phyloP scores from a whole-genome alignment of 2,888 invertebrate species.

The Calameuta idolon region DNA sequence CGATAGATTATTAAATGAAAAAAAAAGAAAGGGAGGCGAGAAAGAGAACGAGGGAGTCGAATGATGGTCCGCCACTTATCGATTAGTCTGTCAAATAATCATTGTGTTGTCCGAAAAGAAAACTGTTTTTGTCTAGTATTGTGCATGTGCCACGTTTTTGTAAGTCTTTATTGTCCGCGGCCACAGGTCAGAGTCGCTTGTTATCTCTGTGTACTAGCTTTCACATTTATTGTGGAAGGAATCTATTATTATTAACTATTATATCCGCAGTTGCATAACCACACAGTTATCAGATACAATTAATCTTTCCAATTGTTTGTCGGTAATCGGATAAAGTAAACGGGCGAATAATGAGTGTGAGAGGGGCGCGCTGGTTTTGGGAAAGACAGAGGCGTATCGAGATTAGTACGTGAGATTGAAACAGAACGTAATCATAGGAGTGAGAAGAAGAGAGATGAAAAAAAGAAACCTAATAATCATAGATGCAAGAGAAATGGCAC shows the following conservation, averaged over 20 bases:
- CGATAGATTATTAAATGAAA: conserved; percentile 19
- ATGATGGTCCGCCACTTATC: not conserved
- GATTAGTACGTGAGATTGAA: not conserved
- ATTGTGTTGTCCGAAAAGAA: conserved; percentile 57
- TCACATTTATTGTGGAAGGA: conserved; percentile 60
- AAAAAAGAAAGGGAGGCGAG: conserved; percentile 21
- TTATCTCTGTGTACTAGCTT: conserved; percentile 65
- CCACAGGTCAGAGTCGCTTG: conserved; percentile 54
- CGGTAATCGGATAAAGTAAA: not conserved
- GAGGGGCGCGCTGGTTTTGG: not conserved
- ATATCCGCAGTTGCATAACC: conserved; percentile 12
- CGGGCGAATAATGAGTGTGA: not conserved
- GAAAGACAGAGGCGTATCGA: not conserved
- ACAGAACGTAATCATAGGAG: not conserved
- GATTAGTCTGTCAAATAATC: conserved; percentile 58
- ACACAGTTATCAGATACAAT: conserved; percentile 12
- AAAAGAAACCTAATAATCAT: conserved; percentile 24
- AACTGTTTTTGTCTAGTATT: conserved; percentile 62
- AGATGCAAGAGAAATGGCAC: conserved; percentile 21
- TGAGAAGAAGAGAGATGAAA: not conserved
- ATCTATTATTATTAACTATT: conserved; percentile 40
- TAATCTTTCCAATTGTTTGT: not conserved
- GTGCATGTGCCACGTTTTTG: conserved; percentile 65
- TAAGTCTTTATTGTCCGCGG: conserved; percentile 62
- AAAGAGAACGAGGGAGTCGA: conserved; percentile 12